These are phyloP conservation scores for Dryadula phaetusa DNA, from an alignment of 2,888 invertebrate species.

Conservation along the genomic window DNA sequence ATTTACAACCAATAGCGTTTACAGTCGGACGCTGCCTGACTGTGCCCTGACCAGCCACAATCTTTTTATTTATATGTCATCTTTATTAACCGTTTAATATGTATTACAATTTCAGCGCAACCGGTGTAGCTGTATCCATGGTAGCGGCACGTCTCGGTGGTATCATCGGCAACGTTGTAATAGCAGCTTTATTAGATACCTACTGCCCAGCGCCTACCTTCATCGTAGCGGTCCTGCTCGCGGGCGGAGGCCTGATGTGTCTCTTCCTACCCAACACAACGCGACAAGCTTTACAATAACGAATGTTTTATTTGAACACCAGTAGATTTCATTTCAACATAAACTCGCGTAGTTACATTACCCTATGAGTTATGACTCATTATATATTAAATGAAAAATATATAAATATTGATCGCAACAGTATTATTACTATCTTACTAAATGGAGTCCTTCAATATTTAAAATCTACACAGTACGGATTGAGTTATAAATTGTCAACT, in stretches of 20 bases:
- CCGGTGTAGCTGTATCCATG: slow-evolving; percentile 95
- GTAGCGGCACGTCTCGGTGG: slow-evolving; percentile 95
- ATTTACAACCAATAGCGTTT: too few species aligned
- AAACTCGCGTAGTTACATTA: slow-evolving; percentile 12
- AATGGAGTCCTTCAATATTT: slow-evolving; percentile 4
- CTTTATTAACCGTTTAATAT: too few species aligned
- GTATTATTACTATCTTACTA: slow-evolving; percentile 15
- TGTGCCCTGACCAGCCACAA: too few species aligned
- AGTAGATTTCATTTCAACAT: slow-evolving; percentile 1
- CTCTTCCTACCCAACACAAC: slow-evolving; percentile 96
- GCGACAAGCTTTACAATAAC: slow-evolving; percentile 87
- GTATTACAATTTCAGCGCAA: slow-evolving; percentile 86
- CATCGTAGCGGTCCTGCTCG: slow-evolving; percentile 93
- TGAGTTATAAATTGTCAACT: slow-evolving; percentile 5
- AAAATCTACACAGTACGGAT: not conserved
- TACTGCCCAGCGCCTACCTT: slow-evolving; percentile 97
- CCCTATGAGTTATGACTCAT: not conserved
- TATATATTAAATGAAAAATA: slow-evolving; percentile 9
- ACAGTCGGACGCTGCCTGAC: too few species aligned
- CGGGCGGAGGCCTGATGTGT: slow-evolving; percentile 94
- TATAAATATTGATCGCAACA: slow-evolving; percentile 15
- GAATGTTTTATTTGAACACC: slow-evolving; percentile 19
- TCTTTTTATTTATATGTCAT: too few species aligned
- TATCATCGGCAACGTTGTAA: slow-evolving; percentile 93
- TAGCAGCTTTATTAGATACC: slow-evolving; percentile 93